Evolutionary conservation across 2,888 invertebrate genomes (phyloP), one percentile per base, ranked within the genome.

Genomic region (Drosophila lutescens): DNA sequence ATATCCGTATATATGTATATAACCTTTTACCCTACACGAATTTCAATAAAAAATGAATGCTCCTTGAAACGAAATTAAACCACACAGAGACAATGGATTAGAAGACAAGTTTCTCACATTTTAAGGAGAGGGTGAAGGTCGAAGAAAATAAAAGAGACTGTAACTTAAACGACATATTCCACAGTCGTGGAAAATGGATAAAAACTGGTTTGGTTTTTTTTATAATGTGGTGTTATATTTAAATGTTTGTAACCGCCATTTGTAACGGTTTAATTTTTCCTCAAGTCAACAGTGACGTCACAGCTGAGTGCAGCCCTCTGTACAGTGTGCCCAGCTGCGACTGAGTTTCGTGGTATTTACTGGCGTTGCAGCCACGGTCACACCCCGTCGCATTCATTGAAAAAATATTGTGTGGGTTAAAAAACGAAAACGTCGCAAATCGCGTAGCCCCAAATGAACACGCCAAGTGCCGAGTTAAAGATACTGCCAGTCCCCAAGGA

Each of bases 371-470:
- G 30, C 32, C 47, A 30, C 81, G 72, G 77, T 49, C 79, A 77
- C 80, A 43, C 51, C 43, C 15, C 12, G 32, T 80, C 44, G 44
- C 44, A 43, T 4, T 80, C 84, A 83, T 80, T 85, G 85, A 85
- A 80, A 81, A 81, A 75, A 71, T 69, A 80, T 71, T 57, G 59
- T 65, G 65, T 65, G 65, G 65, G 65, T 44, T 53, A 51, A 66
- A 51, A 65, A 63, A 61, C 46, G 44, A 30, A 40, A 54, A 49
- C 62, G 68, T 68, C 67, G 56, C 49, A 47, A 67, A 67, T 71
- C 74, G 81, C 47, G 41, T 56, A 66, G 66, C 83, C 47, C 47
- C 47, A 47, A 47, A 47, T 47, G 47, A 30, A 30, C 47, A 47
- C 54, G 65, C 66, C 67, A 74, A 79, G 82, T 77, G 80, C 74